phyloP scores from a whole-genome alignment of 2,888 invertebrate species.

The Euspilapteryx auroguttella region DNA sequence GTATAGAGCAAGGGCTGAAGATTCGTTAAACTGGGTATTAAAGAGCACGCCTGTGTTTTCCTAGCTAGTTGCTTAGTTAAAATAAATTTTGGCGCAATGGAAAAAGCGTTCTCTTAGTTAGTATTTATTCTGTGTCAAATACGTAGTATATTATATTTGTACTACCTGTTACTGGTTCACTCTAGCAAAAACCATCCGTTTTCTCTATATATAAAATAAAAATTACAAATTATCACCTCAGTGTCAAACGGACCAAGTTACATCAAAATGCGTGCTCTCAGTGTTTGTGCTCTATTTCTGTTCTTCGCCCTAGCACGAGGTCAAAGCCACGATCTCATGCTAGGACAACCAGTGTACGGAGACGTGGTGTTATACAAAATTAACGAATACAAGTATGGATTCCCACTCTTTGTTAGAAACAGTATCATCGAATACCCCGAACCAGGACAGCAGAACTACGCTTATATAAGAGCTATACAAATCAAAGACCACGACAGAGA shows the following conservation, averaged over 20 bases:
- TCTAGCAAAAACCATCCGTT: too few relatives aligned
- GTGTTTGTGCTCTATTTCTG: too few relatives aligned
- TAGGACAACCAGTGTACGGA: conserved; percentile 32
- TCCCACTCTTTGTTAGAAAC: conserved; percentile 31
- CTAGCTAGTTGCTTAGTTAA: too few relatives aligned
- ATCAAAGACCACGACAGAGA: conserved; percentile 33
- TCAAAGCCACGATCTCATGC: conserved; percentile 35
- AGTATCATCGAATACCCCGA: conserved; percentile 33
- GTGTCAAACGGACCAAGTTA: too few relatives aligned
- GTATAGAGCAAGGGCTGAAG: too few relatives aligned
- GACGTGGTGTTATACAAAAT: conserved; percentile 30
- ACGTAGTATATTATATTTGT: too few relatives aligned
- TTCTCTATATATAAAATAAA: conserved; percentile 35
- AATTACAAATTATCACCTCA: conserved; percentile 22
- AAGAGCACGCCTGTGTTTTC: too few relatives aligned
- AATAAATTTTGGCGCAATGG: too few relatives aligned
- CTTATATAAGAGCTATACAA: conserved; percentile 29
- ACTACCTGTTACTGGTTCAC: too few relatives aligned
- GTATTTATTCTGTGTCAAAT: too few relatives aligned
- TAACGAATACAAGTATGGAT: conserved; percentile 37
- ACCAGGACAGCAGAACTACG: conserved; percentile 30
- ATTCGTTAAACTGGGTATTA: too few relatives aligned
- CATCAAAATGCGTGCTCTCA: conserved; percentile 26
- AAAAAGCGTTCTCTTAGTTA: too few relatives aligned
- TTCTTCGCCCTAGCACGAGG: conserved; percentile 17